A percentile compares a stretch with the other conserved stretches of the same genome.
Evolutionary conservation across 2,888 invertebrate genomes (phyloP).

Genomic region (Xestia xanthographa): DNA sequence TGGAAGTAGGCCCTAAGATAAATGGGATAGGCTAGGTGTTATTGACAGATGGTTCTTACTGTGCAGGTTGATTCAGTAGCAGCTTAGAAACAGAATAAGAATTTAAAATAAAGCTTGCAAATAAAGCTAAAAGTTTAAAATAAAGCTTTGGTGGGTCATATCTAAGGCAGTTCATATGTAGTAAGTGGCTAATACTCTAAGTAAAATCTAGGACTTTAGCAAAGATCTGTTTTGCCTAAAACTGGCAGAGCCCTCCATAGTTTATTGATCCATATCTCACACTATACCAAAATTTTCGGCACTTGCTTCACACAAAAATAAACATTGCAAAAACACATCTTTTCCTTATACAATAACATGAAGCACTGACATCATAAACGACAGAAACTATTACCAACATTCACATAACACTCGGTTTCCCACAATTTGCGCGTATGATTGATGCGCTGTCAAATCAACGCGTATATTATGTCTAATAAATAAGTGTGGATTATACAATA

Average conservation of each 20-base stretch:
- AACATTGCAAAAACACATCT: neutral
- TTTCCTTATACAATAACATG: neutral
- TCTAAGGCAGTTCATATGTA: neutral
- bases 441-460: slow-evolving; percentile 56
- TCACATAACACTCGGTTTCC: slow-evolving; percentile 46
- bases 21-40: neutral
- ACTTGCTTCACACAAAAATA: slow-evolving; percentile 6
- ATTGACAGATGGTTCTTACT: slow-evolving; percentile 3
- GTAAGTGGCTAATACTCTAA: neutral
- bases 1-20: slow-evolving; percentile 8
- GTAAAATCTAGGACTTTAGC: neutral
- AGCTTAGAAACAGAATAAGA: neutral
- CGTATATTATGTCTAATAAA: slow-evolving; percentile 55
- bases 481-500: slow-evolving; percentile 55
- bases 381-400: slow-evolving; percentile 50
- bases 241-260: neutral
- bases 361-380: slow-evolving; percentile 26
- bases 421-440: slow-evolving; percentile 55
- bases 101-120: neutral
- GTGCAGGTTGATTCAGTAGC: neutral
- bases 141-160: neutral
- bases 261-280: neutral
- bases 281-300: neutral
- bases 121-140: too few species aligned
- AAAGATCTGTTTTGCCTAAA: neutral